phyloP scores from a whole-genome alignment of 2,888 invertebrate genomes.

The Willowsia nigromaculata region DNA sequence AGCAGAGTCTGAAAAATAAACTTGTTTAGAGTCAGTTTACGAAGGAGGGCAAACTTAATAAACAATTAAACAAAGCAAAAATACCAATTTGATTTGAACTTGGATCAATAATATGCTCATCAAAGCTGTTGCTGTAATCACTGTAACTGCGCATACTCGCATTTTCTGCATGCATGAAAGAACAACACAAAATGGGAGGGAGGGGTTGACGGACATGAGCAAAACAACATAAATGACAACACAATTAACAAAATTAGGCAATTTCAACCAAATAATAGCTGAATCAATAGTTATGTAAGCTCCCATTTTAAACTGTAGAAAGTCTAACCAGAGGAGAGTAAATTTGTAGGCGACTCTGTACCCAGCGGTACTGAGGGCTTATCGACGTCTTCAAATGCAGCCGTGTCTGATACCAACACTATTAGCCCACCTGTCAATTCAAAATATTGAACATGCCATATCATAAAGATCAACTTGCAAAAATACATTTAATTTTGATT shows the following conservation, averaged over 20 bases:
- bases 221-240: constrained; percentile 41
- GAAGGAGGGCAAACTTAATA: not conserved
- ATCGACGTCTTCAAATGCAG: constrained; percentile 87
- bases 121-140: constrained; percentile 79
- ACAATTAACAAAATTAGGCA: constrained; percentile 58
- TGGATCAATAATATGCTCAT: constrained; percentile 77
- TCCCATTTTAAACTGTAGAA: not conserved
- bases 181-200: constrained; percentile 74
- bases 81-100: constrained; percentile 77
- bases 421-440: constrained; percentile 86
- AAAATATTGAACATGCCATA: not conserved
- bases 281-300: not conserved
- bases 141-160: constrained; percentile 79
- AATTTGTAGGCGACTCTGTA: constrained; percentile 83
- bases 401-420: constrained; percentile 89
- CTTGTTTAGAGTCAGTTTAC: not conserved
- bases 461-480: not conserved
- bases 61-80: constrained; percentile 76
- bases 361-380: constrained; percentile 80
- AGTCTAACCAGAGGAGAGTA: constrained; percentile 86
- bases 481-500: not conserved
- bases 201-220: constrained; percentile 49
- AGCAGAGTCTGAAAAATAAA: constrained; percentile 85
- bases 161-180: constrained; percentile 76
- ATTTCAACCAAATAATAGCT: not conserved